These are phyloP conservation scores for Steinernema carpocapsae DNA, from an alignment of 2,888 invertebrate species.

Conservation along the genomic window DNA sequence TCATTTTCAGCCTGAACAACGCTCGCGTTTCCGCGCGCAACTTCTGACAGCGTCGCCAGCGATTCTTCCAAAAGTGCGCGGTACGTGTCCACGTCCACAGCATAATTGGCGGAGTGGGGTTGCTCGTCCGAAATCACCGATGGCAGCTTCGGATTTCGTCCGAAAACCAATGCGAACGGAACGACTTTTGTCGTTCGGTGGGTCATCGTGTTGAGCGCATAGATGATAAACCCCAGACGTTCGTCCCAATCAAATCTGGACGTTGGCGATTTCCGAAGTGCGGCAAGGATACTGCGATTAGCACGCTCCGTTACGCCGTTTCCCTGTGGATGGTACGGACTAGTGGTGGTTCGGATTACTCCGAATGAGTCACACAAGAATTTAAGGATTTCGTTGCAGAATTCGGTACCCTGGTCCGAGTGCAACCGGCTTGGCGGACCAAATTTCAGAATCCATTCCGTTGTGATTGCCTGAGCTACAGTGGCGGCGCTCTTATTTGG, in stretches of 20 bases:
- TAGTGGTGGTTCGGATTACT: conserved; percentile 40
- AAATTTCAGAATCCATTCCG: conserved; percentile 45
- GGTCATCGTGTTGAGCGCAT: conserved; percentile 44
- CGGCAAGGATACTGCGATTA: conserved; percentile 39
- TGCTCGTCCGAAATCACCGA: neutral
- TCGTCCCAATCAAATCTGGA: conserved; percentile 44
- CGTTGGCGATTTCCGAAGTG: conserved; percentile 39
- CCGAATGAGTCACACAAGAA: conserved; percentile 41
- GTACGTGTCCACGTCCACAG: neutral
- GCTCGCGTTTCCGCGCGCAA: neutral
- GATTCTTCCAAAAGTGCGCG: neutral
- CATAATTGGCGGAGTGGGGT: too few relatives aligned
- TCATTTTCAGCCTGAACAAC: neutral
- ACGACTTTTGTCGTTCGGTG: conserved; percentile 41
- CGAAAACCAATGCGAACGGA: conserved; percentile 40
- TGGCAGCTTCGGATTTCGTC: conserved; percentile 37
- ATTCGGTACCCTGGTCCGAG: conserved; percentile 57
- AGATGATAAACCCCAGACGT: conserved; percentile 41
- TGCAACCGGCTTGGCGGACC: conserved; percentile 51
- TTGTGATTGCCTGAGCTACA: conserved; percentile 54
- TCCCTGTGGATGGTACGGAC: conserved; percentile 45
- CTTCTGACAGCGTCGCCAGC: neutral
- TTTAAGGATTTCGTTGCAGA: conserved; percentile 51
- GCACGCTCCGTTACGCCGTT: conserved; percentile 49
- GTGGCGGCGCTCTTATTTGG: neutral